Percentiles rank a stretch among this genome's conserved stretches.
Evolutionary conservation across 2,113 vertebrate species (phyloP).

Genomic region (Eulacestoma nigropectus): DNA sequence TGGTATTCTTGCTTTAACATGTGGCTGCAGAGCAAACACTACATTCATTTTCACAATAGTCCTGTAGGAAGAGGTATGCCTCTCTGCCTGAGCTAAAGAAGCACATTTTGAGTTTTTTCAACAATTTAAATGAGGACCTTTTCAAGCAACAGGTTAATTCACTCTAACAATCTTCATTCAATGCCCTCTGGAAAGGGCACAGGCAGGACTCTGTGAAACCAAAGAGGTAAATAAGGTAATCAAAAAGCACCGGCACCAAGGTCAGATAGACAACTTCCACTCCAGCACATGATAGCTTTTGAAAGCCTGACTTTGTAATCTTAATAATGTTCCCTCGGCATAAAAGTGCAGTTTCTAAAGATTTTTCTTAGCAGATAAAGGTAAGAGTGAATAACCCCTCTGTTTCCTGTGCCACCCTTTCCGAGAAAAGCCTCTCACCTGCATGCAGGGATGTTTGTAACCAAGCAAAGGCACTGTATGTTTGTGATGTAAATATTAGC

Average conservation of each 20-base stretch:
- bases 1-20: neutral
- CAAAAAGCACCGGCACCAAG: neutral
- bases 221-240: neutral
- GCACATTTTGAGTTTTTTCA: neutral
- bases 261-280: neutral
- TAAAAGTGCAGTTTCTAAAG: neutral
- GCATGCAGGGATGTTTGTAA: neutral
- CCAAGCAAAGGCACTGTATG: slow-evolving; percentile 15
- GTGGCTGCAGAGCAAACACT: neutral
- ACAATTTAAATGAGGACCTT: neutral
- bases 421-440: neutral
- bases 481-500: slow-evolving; percentile 61
- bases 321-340: fast-evolving
- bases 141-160: neutral
- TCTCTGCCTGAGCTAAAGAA: neutral
- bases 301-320: neutral
- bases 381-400: neutral
- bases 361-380: neutral
- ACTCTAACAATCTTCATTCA: neutral
- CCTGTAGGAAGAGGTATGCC: neutral
- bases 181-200: neutral
- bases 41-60: neutral
- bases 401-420: neutral
- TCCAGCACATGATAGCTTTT: neutral
- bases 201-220: neutral